Conservation (phyloP, 2,888 invertebrate genomes). For the Apantesis nais region DNA sequence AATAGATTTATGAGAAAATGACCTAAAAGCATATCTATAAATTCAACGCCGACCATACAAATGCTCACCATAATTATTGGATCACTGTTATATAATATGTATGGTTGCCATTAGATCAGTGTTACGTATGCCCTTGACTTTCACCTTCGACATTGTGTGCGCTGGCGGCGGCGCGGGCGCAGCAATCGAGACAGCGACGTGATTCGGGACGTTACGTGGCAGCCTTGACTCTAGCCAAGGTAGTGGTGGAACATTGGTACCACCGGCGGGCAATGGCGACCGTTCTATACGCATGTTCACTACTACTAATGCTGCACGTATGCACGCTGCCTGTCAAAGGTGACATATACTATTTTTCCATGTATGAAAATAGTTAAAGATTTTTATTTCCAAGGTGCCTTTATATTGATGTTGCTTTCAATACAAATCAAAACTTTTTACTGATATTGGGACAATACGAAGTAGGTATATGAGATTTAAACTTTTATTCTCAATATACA, state of each 20-base stretch:
- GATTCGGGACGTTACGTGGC: slow-evolving; percentile 56
- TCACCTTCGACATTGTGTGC: slow-evolving; percentile 65
- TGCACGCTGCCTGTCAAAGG: too few species aligned
- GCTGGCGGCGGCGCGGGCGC: slow-evolving; percentile 25
- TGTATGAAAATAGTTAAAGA: too few species aligned
- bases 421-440: too few species aligned
- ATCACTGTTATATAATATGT: slow-evolving; percentile 56
- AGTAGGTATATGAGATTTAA: too few species aligned
- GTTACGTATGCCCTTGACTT: slow-evolving; percentile 68
- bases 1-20: background rate
- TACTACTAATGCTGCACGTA: background rate
- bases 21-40: slow-evolving; percentile 7
- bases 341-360: too few species aligned
- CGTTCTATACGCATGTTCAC: slow-evolving; percentile 14
- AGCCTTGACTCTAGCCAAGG: slow-evolving; percentile 62
- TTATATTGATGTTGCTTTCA: too few species aligned
- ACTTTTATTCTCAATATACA: too few species aligned
- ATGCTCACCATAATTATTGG: slow-evolving; percentile 31
- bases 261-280: slow-evolving; percentile 14
- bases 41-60: slow-evolving; percentile 22
- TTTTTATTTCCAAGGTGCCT: too few species aligned
- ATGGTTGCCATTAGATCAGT: slow-evolving; percentile 53
- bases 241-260: slow-evolving; percentile 29
- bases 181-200: slow-evolving; percentile 43
- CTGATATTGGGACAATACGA: too few species aligned